Evolutionary conservation across 2,113 vertebrate genomes (phyloP).

Genomic region (Strix uralensis): DNA sequence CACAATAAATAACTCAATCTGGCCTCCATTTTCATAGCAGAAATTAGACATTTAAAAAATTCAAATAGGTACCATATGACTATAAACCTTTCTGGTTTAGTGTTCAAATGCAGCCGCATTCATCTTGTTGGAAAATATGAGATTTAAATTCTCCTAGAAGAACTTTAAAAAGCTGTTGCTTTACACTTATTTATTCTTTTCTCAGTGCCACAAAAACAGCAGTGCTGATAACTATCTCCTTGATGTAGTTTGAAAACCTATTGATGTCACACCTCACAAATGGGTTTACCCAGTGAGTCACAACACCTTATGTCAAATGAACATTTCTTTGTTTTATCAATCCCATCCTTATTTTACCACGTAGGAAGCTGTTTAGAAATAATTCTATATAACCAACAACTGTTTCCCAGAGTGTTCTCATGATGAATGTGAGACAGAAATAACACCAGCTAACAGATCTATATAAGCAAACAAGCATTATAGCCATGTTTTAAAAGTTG

Average conservation of each 20-base stretch:
- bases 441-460: neutral
- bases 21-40: conserved; percentile 54
- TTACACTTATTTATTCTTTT: conserved; percentile 5
- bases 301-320: neutral
- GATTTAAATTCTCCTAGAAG: conserved; percentile 18
- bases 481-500: neutral
- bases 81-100: conserved; percentile 45
- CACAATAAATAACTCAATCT: conserved; percentile 68
- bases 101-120: conserved; percentile 19
- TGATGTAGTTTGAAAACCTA: neutral
- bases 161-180: neutral
- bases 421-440: neutral
- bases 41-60: conserved; percentile 62
- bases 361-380: neutral
- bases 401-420: neutral
- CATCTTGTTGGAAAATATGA: neutral
- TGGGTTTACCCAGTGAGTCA: neutral
- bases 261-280: neutral
- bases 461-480: neutral
- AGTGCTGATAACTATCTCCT: neutral
- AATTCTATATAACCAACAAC: neutral
- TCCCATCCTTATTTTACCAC: neutral
- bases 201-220: neutral
- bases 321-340: neutral
- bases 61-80: conserved; percentile 61